Evolutionary conservation across 2,797 vertebrate species (phyloP), one percentile per base, ranked within the genome.

Genomic region (Thalassophryne amazonica): DNA sequence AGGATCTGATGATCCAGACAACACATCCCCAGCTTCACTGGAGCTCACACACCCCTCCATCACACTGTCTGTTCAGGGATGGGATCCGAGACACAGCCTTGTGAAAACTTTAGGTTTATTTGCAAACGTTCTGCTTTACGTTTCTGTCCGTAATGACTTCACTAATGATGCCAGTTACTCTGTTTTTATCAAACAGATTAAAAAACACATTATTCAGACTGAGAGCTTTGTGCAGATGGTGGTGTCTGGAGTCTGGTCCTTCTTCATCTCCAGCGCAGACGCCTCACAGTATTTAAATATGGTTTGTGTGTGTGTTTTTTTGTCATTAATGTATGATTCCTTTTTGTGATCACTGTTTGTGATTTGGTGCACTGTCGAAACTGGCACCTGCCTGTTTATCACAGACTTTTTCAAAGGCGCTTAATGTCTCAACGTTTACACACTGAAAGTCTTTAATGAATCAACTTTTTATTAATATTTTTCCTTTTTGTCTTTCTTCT

Each of bases 391-490:
- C 23, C 38, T 63, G 53, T 67, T 69, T 72, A 64, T 65, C 39
- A 14, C 10, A 47, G 50, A 15, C 25, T 62, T 63, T 64, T 73
- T 81, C 42, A 63, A 69, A 72, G 45, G n/a, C n/a, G n/a, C n/a
- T n/a, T n/a, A n/a, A n/a, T 51, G 27, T 45, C 35, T 42, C 35
- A 54, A 42, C 13, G 12, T 69, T 59, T 50, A 57, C 29, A 58
- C 40, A 57, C 34, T 60, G 19, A 14, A 69, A 66, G 48, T 72
- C 52, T 32, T 47, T 77, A 78, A 76, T 77, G 53, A 66, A 69
- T 62, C 53, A 29, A 38, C 42, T 77, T 78, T 67, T 55, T 59
- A 80, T 66, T 55, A 63, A 69, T 77, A 72, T 60, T 69, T 51
- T 6, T 25, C 25, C 37, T 51, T 61, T 68, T 69, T 50, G 39